phyloP scores from a whole-genome alignment of 1,140 invertebrate genomes.

The Diploscapter pachys region DNA sequence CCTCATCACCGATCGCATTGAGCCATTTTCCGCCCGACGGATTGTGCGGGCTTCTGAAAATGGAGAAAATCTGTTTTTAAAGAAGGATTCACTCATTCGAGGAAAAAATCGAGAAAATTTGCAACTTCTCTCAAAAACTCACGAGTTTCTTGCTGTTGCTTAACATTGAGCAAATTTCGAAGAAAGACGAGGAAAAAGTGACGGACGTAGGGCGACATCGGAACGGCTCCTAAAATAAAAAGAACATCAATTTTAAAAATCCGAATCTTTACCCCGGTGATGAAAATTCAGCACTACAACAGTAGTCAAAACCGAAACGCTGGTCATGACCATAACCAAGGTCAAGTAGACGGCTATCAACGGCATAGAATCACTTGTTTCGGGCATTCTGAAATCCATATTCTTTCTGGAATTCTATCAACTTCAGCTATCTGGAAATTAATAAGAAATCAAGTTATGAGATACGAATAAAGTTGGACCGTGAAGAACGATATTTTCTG shows the following conservation, averaged over 20 bases:
- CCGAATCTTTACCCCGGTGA: slow-evolving; percentile 60
- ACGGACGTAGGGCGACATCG: slow-evolving; percentile 63
- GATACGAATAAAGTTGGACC: too few relatives aligned
- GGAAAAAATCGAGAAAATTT: not conserved
- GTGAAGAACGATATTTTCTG: too few relatives aligned
- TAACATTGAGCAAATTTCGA: slow-evolving; percentile 39
- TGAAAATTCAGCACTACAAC: slow-evolving; percentile 65
- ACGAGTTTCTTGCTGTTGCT: not conserved
- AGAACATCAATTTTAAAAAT: too few relatives aligned
- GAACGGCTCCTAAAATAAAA: slow-evolving; percentile 40
- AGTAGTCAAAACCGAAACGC: slow-evolving; percentile 64
- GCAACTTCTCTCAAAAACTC: not conserved
- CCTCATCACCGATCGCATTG: slow-evolving; percentile 11
- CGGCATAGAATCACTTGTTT: slow-evolving; percentile 79
- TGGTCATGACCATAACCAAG: slow-evolving; percentile 63
- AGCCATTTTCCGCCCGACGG: not conserved
- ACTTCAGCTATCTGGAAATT: too few relatives aligned
- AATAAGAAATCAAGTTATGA: too few relatives aligned
- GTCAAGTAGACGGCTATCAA: slow-evolving; percentile 71
- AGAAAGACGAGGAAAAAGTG: slow-evolving; percentile 56
- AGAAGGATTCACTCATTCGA: not conserved
- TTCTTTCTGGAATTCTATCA: too few relatives aligned
- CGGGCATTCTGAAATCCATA: slow-evolving; percentile 66
- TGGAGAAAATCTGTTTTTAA: not conserved
- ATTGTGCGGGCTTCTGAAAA: not conserved